Conservation (phyloP, 2,888 invertebrate genomes). For the Lomographa bimaculata region DNA sequence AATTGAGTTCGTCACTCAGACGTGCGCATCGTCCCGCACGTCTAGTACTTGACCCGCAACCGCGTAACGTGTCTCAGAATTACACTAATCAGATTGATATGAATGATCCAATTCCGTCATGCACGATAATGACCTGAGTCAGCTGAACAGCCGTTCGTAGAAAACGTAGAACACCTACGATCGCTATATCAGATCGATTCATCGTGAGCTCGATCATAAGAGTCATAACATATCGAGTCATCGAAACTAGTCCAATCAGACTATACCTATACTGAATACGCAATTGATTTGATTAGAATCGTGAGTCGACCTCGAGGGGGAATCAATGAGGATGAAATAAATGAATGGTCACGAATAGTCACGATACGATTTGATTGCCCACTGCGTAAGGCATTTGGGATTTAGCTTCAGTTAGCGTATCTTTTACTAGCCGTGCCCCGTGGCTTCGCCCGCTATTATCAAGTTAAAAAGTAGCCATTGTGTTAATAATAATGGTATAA, state of each 20-base stretch:
- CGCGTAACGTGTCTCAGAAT: too few relatives aligned
- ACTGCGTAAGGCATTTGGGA: too few relatives aligned
- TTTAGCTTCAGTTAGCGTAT: too few relatives aligned
- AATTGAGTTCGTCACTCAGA: too few relatives aligned
- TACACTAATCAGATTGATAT: background rate
- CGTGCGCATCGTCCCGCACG: too few relatives aligned
- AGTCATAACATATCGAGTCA: conserved; percentile 18
- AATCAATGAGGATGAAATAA: conserved; percentile 20
- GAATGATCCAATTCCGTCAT: background rate
- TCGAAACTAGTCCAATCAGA: conserved; percentile 25
- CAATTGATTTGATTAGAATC: conserved; percentile 32
- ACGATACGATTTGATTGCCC: conserved; percentile 16
- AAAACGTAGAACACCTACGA: conserved; percentile 19
- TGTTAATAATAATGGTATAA: too few relatives aligned
- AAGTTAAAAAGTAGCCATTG: too few relatives aligned
- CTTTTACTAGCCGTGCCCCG: too few relatives aligned
- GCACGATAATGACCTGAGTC: conserved; percentile 16
- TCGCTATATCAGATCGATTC: conserved; percentile 10
- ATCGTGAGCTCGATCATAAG: conserved; percentile 4
- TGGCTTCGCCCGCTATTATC: too few relatives aligned
- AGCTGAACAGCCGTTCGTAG: conserved; percentile 16
- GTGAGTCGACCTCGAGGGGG: conserved; percentile 24
- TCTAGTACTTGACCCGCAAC: too few relatives aligned
- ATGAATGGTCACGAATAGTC: conserved; percentile 20
- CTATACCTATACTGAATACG: conserved; percentile 27